Evolutionary conservation across 2,888 invertebrate species (phyloP), one percentile per base, ranked within the genome.

Genomic region (Sinhomidia bicolor): DNA sequence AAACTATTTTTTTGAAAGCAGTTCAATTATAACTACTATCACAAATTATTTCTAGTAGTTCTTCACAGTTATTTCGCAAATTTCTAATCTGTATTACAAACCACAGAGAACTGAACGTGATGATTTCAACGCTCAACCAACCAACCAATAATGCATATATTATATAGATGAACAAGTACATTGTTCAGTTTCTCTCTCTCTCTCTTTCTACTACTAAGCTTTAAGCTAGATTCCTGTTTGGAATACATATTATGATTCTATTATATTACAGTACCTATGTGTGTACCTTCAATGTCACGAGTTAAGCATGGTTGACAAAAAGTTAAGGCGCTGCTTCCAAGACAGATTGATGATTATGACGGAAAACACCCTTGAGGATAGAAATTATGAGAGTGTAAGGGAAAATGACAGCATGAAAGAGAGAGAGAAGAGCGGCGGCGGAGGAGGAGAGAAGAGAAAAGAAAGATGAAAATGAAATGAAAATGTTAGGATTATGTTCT

Each of bases 311-410:
- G 86, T 54, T 81, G 87, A 82, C 81, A 88, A 88, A 78, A 83
- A 83, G 80, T 71, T 86, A 71, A 86, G 80, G 80, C 71, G 65
- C 79, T 71, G 65, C 79, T 71, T 85, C 57, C 71, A 57, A 88
- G 88, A 84, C 88, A 84, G 88, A 88, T 84, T 84, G 88, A 84
- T 88, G 84, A 88, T 84, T 84, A 88, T 88, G 83, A 88, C 83
- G 78, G 88, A 87, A 82, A 81, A 87, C 81, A 82, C 87, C 76
- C 87, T 82, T 62, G 87, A 82, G 87, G 62, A 76, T 87, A 83
- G 81, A 65, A 88, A 88, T 88, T 83, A 88, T 88, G 88, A 88
- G 82, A 54, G 51, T 76, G 68, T 47, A 82, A 76, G 36, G 71
- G 44, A 26, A 81, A 86, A 81, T 65, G 81, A 51, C 76, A 82